Conservation (phyloP, 2,888 invertebrate genomes). For the Thymelicus lineola region DNA sequence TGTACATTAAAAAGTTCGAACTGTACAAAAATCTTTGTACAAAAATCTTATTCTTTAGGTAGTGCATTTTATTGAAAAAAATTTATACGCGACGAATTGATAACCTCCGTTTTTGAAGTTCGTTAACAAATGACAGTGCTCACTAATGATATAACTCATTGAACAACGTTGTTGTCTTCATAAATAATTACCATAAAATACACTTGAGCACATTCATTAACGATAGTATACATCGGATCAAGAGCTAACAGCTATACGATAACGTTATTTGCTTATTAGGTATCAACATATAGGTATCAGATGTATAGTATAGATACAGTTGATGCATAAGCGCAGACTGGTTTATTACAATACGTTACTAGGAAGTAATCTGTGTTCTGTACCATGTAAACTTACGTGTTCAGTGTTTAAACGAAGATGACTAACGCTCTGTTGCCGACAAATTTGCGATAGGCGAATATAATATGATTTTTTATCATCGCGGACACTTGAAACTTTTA, state of each 20-base stretch:
- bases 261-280: constrained; percentile 22
- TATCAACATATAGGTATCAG: neutral
- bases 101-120: too few species aligned
- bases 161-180: neutral
- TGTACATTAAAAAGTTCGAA: too few species aligned
- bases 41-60: too few species aligned
- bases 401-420: constrained; percentile 54
- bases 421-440: constrained; percentile 46
- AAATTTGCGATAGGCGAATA: constrained; percentile 48
- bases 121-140: neutral
- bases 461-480: constrained; percentile 9
- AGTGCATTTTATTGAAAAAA: neutral
- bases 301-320: constrained; percentile 43
- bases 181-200: constrained; percentile 24
- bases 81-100: too few species aligned
- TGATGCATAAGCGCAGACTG: constrained; percentile 63
- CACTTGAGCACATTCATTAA: constrained; percentile 26
- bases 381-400: constrained; percentile 49
- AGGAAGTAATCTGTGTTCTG: constrained; percentile 59
- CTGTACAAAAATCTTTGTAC: too few species aligned
- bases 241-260: constrained; percentile 24
- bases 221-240: constrained; percentile 17
- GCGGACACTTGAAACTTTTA: too few species aligned
- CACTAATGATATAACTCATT: neutral
- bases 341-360: constrained; percentile 69